phyloP scores from a whole-genome alignment of 2,888 invertebrate genomes.

The Portevinia maculata region DNA sequence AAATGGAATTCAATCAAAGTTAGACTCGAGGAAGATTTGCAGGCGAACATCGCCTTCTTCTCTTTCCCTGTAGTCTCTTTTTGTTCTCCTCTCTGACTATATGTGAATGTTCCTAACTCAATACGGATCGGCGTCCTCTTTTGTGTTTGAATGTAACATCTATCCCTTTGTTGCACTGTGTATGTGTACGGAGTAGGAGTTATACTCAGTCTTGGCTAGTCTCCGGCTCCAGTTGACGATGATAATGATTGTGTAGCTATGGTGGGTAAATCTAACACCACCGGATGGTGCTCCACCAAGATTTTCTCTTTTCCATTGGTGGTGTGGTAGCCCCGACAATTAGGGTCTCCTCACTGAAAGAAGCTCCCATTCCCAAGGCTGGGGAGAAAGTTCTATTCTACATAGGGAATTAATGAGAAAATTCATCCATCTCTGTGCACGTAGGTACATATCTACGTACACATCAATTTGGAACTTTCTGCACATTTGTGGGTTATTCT shows the following conservation, averaged over 20 bases:
- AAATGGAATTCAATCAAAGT: conserved; percentile 37
- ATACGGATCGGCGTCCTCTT: conserved; percentile 37
- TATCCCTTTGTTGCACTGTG: conserved; percentile 53
- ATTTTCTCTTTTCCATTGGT: conserved; percentile 19
- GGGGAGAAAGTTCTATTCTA: conserved; percentile 56
- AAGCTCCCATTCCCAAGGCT: conserved; percentile 20
- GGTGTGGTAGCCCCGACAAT: conserved; percentile 61
- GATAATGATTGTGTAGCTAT: conserved; percentile 20
- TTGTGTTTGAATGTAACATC: conserved; percentile 20
- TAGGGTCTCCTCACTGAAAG: conserved; percentile 27
- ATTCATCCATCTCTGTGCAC: conserved; percentile 42
- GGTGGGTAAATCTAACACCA: conserved; percentile 21
- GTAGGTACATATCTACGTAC: not conserved
- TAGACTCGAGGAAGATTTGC: conserved; percentile 29
- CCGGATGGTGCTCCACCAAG: conserved; percentile 26
- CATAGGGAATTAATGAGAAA: conserved; percentile 65
- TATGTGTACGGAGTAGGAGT: conserved; percentile 25
- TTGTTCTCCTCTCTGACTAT: conserved; percentile 8
- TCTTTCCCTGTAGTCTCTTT: conserved; percentile 14
- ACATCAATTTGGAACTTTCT: conserved; percentile 39
- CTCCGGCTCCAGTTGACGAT: conserved; percentile 14
- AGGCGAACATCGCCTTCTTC: conserved; percentile 25
- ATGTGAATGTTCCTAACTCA: conserved; percentile 39
- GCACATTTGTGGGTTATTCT: conserved; percentile 3
- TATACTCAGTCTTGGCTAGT: conserved; percentile 18